These are phyloP conservation scores for Macropodus opercularis DNA, from an alignment of 2,797 vertebrate species.

Conservation along the genomic window DNA sequence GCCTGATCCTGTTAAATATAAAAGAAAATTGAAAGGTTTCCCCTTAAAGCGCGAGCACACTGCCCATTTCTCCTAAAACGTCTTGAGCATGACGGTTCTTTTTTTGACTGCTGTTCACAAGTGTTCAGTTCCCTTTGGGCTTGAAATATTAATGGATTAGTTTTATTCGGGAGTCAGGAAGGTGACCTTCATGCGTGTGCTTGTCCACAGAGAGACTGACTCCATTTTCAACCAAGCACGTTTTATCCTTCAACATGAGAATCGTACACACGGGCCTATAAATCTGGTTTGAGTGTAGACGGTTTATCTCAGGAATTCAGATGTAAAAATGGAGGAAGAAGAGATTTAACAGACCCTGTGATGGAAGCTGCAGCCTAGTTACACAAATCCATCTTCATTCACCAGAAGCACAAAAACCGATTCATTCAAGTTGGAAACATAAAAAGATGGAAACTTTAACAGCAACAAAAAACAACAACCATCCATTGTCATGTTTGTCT, in stretches of 20 bases:
- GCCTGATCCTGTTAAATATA: slow-evolving; percentile 18
- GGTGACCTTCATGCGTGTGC: slow-evolving; percentile 61
- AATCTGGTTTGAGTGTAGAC: slow-evolving; percentile 7
- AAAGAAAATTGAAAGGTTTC: slow-evolving; percentile 15
- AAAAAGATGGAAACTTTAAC: background rate
- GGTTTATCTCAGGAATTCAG: slow-evolving; percentile 4
- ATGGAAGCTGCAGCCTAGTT: slow-evolving; percentile 15
- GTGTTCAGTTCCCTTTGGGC: slow-evolving; percentile 48
- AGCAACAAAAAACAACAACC: background rate
- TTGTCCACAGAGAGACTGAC: slow-evolving; percentile 34
- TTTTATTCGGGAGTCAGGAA: slow-evolving; percentile 69
- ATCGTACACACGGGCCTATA: slow-evolving; percentile 7
- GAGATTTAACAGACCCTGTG: background rate
- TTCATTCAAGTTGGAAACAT: background rate
- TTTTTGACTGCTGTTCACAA: slow-evolving; percentile 36
- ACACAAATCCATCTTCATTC: slow-evolving; percentile 29
- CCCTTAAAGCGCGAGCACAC: slow-evolving; percentile 24
- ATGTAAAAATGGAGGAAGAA: background rate
- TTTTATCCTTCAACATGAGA: slow-evolving; percentile 9
- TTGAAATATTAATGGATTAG: slow-evolving; percentile 70
- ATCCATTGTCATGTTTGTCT: background rate
- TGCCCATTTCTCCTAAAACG: slow-evolving; percentile 16
- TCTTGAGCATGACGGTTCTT: slow-evolving; percentile 18
- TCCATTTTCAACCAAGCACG: slow-evolving; percentile 20
- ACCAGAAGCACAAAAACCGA: too few species aligned